Evolutionary conservation across 1,140 invertebrate species (phyloP).

Genomic region (Sinonovacula constricta): DNA sequence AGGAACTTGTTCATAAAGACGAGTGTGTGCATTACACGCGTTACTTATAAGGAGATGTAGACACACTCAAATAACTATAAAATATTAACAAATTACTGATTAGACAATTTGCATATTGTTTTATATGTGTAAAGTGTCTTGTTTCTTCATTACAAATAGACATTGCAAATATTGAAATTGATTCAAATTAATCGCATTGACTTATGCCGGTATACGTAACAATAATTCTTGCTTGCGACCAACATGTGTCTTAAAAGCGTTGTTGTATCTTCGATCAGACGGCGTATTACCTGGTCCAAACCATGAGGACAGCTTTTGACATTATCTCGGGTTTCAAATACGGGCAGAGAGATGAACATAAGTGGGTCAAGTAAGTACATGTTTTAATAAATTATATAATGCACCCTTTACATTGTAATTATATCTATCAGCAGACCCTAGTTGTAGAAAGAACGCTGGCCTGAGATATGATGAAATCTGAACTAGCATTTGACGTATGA

Average conservation of each 20-base stretch:
- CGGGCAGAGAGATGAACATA: conserved; percentile 67
- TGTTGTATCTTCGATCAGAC: conserved; percentile 55
- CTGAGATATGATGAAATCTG: too few species aligned
- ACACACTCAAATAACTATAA: not conserved
- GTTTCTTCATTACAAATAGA: too few species aligned
- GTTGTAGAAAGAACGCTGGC: too few species aligned
- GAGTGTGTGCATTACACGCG: not conserved
- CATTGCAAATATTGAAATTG: not conserved
- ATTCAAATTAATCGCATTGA: not conserved
- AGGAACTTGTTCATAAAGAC: too few species aligned
- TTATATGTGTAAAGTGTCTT: too few species aligned
- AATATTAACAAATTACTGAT: not conserved
- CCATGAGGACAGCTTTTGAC: conserved; percentile 69
- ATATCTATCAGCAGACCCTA: too few species aligned
- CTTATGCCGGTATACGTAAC: not conserved
- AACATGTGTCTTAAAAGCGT: not conserved
- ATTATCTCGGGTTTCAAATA: conserved; percentile 69
- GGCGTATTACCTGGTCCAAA: conserved; percentile 63
- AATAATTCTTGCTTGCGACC: not conserved
- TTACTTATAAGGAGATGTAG: not conserved
- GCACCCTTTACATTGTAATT: too few species aligned
- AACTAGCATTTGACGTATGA: too few species aligned
- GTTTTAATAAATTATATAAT: too few species aligned
- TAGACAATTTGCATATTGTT: too few species aligned
- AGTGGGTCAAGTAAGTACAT: conserved; percentile 74